phyloP scores from a whole-genome alignment of 2,888 invertebrate genomes.

The Silvanus unidentatus region DNA sequence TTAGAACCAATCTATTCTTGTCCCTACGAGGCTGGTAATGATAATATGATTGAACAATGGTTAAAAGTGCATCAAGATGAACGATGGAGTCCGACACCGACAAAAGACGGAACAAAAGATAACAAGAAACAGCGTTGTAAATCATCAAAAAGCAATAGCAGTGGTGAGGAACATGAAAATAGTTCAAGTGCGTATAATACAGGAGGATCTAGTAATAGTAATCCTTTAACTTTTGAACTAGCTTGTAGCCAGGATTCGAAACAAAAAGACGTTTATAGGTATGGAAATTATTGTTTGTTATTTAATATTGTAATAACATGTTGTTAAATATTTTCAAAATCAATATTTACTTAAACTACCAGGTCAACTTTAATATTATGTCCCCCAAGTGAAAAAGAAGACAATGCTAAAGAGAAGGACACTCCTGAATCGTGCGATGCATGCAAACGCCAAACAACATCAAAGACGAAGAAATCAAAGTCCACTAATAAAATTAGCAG shows the following conservation, averaged over 20 bases:
- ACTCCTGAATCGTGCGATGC: conserved; percentile 29
- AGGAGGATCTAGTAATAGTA: conserved; percentile 68
- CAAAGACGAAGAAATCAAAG: conserved; percentile 34
- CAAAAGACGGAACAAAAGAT: conserved; percentile 21
- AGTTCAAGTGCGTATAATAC: conserved; percentile 71
- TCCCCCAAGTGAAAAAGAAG: conserved; percentile 31
- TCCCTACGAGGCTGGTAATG: conserved; percentile 50
- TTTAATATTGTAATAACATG: not conserved
- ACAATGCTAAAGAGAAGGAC: conserved; percentile 26
- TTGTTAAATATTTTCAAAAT: not conserved
- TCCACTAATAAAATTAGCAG: conserved; percentile 31
- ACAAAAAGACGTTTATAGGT: conserved; percentile 38
- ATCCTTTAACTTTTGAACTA: conserved; percentile 52
- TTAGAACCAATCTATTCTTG: conserved; percentile 59
- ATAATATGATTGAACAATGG: conserved; percentile 38
- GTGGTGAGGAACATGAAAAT: conserved; percentile 55
- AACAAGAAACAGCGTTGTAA: conserved; percentile 28
- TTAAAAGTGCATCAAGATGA: conserved; percentile 31
- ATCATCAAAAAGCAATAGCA: conserved; percentile 42
- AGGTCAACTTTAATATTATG: conserved; percentile 39
- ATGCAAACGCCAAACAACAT: conserved; percentile 27
- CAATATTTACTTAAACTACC: conserved; percentile 12
- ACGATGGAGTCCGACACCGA: conserved; percentile 15
- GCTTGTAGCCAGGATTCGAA: conserved; percentile 45
- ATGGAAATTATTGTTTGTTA: conserved; percentile 11